Conservation (phyloP, 2,888 invertebrate genomes). For the Elmis aenea region DNA sequence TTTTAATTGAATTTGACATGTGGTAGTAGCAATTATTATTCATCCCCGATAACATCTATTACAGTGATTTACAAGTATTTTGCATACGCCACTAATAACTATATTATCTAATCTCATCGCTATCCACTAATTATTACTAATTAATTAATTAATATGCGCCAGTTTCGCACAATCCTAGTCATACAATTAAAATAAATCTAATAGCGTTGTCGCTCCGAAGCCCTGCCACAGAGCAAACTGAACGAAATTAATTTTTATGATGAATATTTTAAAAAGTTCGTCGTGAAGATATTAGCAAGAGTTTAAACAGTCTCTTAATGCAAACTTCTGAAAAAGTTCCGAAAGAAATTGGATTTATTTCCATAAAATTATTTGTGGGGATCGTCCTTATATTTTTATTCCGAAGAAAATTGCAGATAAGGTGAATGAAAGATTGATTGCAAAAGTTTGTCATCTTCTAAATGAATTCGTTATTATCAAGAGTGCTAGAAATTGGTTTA, state of each 20-base stretch:
- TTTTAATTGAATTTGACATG: too few species aligned
- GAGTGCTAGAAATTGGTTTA: too few species aligned
- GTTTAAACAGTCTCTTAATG: slow-evolving; percentile 33
- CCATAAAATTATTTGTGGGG: slow-evolving; percentile 11
- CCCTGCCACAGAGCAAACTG: too few species aligned
- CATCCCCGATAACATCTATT: too few species aligned
- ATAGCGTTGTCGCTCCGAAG: too few species aligned
- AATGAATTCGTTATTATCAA: too few species aligned
- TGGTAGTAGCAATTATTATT: too few species aligned
- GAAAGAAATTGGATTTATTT: slow-evolving; percentile 12
- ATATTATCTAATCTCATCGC: slow-evolving; percentile 42
- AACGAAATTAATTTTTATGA: slow-evolving; percentile 11
- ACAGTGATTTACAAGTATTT: slow-evolving; percentile 48
- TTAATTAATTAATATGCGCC: slow-evolving; percentile 21
- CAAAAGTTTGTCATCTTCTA: too few species aligned
- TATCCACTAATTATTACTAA: slow-evolving; percentile 25
- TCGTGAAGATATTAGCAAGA: slow-evolving; percentile 32
- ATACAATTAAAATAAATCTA: too few species aligned
- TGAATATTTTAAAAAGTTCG: slow-evolving; percentile 15
- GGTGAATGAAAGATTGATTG: too few species aligned
- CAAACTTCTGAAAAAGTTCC: slow-evolving; percentile 12
- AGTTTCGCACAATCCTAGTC: not conserved
- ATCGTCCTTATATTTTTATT: too few species aligned
- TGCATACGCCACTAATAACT: slow-evolving; percentile 44
- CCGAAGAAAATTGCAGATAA: too few species aligned